Evolutionary conservation across 1,140 invertebrate species (phyloP).

Genomic region (Thaumetopoea pityocampa): DNA sequence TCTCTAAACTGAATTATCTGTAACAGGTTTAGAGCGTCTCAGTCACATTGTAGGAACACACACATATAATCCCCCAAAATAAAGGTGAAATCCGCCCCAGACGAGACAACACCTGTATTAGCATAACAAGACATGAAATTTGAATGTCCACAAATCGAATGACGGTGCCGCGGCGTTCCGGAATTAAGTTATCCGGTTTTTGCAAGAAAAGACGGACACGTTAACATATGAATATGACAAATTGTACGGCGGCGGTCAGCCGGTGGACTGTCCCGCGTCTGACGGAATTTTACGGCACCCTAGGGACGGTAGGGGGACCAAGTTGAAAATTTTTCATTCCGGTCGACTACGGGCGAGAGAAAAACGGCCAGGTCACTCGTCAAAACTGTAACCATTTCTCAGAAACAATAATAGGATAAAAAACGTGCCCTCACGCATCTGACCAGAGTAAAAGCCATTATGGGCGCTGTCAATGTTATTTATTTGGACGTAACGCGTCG

Average conservation of each 20-base stretch:
- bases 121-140: constrained; percentile 73
- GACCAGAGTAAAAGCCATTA: constrained; percentile 67
- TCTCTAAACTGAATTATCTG: too few species aligned
- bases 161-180: constrained; percentile 37
- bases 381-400: constrained; percentile 75
- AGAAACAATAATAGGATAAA: constrained; percentile 73
- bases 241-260: constrained; percentile 61
- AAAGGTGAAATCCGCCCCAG: constrained; percentile 35
- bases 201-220: constrained; percentile 71
- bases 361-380: constrained; percentile 69
- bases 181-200: constrained; percentile 74
- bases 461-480: constrained; percentile 71
- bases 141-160: constrained; percentile 72
- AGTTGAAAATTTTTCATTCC: constrained; percentile 74
- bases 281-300: constrained; percentile 66
- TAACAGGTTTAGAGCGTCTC: too few species aligned
- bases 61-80: constrained; percentile 24
- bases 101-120: constrained; percentile 68
- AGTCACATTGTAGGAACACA: too few species aligned
- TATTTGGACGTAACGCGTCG: constrained; percentile 60
- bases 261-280: constrained; percentile 46
- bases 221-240: constrained; percentile 76
- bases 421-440: constrained; percentile 45
- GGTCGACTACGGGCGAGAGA: constrained; percentile 54
- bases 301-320: constrained; percentile 50